A percentile compares a stretch with the other conserved stretches of the same genome.
Conservation (phyloP, 2,797 vertebrate species). For the Enteromius fasciolatus region DNA sequence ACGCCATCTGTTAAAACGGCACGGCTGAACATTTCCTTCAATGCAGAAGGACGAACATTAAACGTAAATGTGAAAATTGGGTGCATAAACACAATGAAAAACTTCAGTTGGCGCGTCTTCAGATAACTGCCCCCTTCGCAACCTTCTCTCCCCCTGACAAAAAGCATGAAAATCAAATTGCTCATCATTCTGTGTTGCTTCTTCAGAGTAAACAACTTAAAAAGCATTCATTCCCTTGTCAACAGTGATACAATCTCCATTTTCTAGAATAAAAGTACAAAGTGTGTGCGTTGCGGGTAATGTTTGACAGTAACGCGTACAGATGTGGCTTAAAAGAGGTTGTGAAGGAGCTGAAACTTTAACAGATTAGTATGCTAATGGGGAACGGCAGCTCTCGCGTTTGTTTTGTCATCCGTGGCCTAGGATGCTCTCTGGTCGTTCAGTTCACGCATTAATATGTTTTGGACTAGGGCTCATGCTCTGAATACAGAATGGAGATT, state of each 20-base stretch:
- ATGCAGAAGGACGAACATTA: background rate
- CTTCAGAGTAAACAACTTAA: slow-evolving; percentile 49
- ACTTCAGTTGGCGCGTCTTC: slow-evolving; percentile 25
- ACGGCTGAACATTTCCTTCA: slow-evolving; percentile 10
- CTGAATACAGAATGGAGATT: slow-evolving; percentile 19
- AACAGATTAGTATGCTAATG: slow-evolving; percentile 65
- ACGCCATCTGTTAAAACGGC: slow-evolving; percentile 3
- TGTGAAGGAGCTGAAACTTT: slow-evolving; percentile 46
- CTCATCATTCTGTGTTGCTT: slow-evolving; percentile 1
- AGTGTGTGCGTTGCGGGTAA: slow-evolving; percentile 43
- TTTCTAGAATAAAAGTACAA: slow-evolving; percentile 27
- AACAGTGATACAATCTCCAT: slow-evolving; percentile 32
- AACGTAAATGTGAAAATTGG: slow-evolving; percentile 29
- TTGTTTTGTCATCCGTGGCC: slow-evolving; percentile 58
- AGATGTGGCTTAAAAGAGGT: slow-evolving; percentile 31
- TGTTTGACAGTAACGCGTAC: slow-evolving; percentile 40
- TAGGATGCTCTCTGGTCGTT: slow-evolving; percentile 62
- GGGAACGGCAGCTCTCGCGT: slow-evolving; percentile 65
- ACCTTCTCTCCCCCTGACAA: slow-evolving; percentile 6
- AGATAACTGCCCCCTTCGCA: slow-evolving; percentile 31
- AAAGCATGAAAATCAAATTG: slow-evolving; percentile 31
- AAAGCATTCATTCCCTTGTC: slow-evolving; percentile 41
- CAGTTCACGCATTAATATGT: slow-evolving; percentile 64
- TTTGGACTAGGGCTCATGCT: slow-evolving; percentile 36
- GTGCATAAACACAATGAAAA: slow-evolving; percentile 20